Evolutionary conservation across 2,888 invertebrate species (phyloP).

Genomic region (Lissocephala sabroskyi): DNA sequence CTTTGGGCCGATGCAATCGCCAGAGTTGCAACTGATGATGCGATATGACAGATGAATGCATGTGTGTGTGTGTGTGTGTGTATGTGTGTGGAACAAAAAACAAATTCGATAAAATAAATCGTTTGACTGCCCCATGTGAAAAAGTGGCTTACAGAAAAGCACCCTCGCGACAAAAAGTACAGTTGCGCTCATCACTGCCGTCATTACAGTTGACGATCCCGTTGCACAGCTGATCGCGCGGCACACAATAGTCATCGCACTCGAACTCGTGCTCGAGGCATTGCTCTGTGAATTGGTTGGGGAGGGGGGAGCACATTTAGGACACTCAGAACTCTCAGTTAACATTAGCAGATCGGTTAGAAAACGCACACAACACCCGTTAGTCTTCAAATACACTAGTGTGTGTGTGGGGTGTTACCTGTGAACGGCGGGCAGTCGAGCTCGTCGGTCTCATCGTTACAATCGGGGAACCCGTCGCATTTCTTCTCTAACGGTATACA

Average conservation of each 20-base stretch:
- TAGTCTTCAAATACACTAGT: neutral
- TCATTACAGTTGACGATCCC: constrained; percentile 74
- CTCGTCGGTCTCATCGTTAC: constrained; percentile 78
- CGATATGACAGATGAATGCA: constrained; percentile 12
- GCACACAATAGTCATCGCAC: constrained; percentile 78
- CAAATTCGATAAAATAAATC: constrained; percentile 4
- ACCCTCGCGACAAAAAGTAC: constrained; percentile 69
- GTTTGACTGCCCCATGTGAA: neutral
- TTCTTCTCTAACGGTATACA: constrained; percentile 74
- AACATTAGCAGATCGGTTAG: neutral
- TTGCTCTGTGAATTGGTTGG: constrained; percentile 59
- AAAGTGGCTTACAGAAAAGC: constrained; percentile 62
- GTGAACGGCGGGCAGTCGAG: constrained; percentile 70
- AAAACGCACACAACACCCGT: neutral
- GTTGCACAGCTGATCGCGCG: constrained; percentile 74
- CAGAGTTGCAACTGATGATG: constrained; percentile 74
- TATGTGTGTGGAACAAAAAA: constrained; percentile 12
- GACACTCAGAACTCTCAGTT: too few relatives aligned
- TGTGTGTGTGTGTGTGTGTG: constrained; percentile 7
- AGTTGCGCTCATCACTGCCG: constrained; percentile 74
- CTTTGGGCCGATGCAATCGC: constrained; percentile 76
- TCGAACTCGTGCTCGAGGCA: constrained; percentile 74
- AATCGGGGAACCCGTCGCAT: constrained; percentile 77
- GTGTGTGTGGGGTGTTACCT: constrained; percentile 56
- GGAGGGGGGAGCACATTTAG: constrained; percentile 6